Evolutionary conservation across 2,797 vertebrate species (phyloP).

Genomic region (Muscicapa comitata): DNA sequence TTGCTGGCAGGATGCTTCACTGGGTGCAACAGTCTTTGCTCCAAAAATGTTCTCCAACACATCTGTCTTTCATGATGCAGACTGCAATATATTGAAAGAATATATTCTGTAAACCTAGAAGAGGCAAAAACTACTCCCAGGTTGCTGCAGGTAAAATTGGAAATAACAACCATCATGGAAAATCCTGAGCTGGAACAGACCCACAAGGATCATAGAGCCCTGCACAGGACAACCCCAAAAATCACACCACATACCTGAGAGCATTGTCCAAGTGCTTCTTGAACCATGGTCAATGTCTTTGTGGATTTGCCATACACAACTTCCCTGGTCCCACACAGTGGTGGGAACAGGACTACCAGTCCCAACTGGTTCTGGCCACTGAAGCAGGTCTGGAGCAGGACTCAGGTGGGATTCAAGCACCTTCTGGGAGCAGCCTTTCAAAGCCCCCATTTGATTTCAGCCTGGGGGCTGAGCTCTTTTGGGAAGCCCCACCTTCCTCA

Average conservation of each 20-base stretch:
- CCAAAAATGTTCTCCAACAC: neutral
- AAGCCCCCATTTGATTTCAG: neutral
- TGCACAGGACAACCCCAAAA: neutral
- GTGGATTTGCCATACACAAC: too few relatives aligned
- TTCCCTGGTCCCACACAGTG: neutral
- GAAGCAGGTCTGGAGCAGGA: neutral
- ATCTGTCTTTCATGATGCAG: neutral
- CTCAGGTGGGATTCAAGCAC: neutral
- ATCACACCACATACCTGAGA: neutral
- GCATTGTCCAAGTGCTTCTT: rapidly evolving
- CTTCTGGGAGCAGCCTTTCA: neutral
- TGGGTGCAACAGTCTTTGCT: neutral
- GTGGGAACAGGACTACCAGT: neutral
- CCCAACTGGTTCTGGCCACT: neutral
- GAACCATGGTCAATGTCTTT: rapidly evolving
- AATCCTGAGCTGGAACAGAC: neutral
- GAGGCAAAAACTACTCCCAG: neutral
- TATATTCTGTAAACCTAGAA: neutral
- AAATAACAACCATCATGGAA: neutral
- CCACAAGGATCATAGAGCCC: neutral
- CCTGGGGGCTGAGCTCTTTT: neutral
- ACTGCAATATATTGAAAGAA: neutral
- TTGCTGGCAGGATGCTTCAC: neutral
- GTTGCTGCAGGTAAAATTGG: neutral
- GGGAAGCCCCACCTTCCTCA: neutral